Percentiles rank a stretch among this genome's conserved stretches.
These are phyloP conservation scores for Aurelia aurita complex sp. Pacific DNA, from an alignment of 30 jellyfish, hydroid and myxozoan genomes.

Conservation along the genomic window DNA sequence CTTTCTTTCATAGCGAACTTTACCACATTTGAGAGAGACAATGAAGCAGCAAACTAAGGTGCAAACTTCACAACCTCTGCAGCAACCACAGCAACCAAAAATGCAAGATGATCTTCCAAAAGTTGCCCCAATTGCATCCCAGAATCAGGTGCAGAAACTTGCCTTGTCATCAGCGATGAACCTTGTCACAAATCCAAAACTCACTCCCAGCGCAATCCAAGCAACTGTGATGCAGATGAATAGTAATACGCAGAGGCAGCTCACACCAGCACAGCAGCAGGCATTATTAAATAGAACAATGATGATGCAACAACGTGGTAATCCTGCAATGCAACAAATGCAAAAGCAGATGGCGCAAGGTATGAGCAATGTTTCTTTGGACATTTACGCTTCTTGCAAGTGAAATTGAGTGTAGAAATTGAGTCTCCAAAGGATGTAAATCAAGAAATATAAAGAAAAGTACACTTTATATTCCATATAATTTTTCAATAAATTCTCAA, in stretches of 20 bases:
- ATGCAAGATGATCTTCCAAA: conserved; percentile 30
- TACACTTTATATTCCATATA: too few species aligned
- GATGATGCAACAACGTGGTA: conserved; percentile 37
- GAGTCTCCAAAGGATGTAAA: too few species aligned
- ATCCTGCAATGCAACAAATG: conserved; percentile 38
- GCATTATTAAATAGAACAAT: conserved; percentile 47
- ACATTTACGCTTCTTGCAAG: too few species aligned
- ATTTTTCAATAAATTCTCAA: too few species aligned
- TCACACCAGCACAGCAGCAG: conserved; percentile 76
- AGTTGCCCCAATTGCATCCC: conserved; percentile 30
- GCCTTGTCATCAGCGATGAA: conserved; percentile 24
- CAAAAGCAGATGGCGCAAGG: conserved; percentile 70
- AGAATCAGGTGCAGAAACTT: conserved; percentile 22
- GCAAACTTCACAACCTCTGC: conserved; percentile 52
- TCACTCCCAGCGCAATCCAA: conserved; percentile 38
- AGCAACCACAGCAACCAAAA: conserved; percentile 31
- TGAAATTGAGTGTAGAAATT: too few species aligned
- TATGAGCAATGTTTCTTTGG: background rate
- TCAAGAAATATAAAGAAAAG: too few species aligned
- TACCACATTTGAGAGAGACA: conserved; percentile 94
- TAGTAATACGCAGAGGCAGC: conserved; percentile 22
- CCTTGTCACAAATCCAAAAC: conserved; percentile 21
- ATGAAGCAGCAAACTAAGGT: conserved; percentile 88
- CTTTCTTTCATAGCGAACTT: conserved; percentile 67
- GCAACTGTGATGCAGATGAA: conserved; percentile 63